These are phyloP conservation scores for Chrysina gloriosa DNA, from an alignment of 2,888 invertebrate species.

Conservation along the genomic window DNA sequence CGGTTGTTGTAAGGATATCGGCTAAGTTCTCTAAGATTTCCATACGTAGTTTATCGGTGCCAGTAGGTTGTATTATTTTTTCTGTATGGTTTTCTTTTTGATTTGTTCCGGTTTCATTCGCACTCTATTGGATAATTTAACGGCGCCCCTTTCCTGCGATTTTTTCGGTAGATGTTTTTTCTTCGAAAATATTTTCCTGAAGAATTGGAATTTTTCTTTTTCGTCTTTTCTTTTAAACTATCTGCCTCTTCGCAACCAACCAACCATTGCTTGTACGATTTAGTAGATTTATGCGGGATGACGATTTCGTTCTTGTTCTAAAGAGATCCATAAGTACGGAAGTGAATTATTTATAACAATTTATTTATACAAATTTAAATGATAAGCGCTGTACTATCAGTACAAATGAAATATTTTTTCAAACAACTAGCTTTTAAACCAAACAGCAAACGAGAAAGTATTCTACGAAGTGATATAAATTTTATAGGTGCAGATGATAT, in stretches of 20 bases:
- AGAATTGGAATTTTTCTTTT: slow-evolving; percentile 69
- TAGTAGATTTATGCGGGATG: slow-evolving; percentile 9
- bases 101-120: slow-evolving; percentile 29
- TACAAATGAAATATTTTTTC: no score
- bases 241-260: slow-evolving; percentile 83
- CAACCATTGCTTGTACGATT: slow-evolving; percentile 70
- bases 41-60: not conserved
- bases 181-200: slow-evolving; percentile 54
- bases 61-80: not conserved
- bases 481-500: no score
- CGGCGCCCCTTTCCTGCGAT: not conserved
- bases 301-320: slow-evolving; percentile 31
- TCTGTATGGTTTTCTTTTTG: slow-evolving; percentile 4
- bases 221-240: slow-evolving; percentile 70
- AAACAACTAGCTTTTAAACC: not conserved
- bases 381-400: no score
- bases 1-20: not conserved
- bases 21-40: slow-evolving; percentile 11
- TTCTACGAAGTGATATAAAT: not conserved
- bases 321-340: no score
- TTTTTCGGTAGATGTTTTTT: slow-evolving; percentile 39
- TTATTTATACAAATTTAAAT: no score
- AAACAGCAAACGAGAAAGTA: not conserved
- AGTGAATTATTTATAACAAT: no score
- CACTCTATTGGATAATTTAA: no score